Base-by-base conservation (phyloP, 2,797 vertebrate species). In the Tympanoctomys barrerae region DNA sequence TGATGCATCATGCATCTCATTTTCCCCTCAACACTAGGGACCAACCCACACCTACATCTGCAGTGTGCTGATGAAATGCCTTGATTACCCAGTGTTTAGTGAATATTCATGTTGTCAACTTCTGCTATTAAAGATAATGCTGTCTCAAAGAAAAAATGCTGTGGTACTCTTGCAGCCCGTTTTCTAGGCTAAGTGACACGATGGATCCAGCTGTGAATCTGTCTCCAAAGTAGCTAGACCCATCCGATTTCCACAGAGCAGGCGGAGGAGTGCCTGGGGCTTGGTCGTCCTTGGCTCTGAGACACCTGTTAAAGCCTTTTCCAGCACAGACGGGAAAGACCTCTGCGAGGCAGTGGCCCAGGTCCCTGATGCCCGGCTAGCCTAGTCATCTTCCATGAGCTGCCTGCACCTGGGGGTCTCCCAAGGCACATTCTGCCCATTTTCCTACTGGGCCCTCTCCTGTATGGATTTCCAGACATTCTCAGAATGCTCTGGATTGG, bases 221-320 rank as follows among this genome's bases (percentile, higher is more conserved):
- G 36, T 75, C 46, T 79, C 57, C 89, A 49, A 33, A 79, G 78
- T 1, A 5, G 31, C 36, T 57, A 14, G 75, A 7, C 14, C 28
- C 59, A 42, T 49, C 61, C 12, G 19, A 6, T 26, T 36, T 33
- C 62, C 70, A 59, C 2, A 14, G 78, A 90, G 14, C 7, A 21
- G 0, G 0, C 8, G 5, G 14, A 21, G n/a, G 9, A 5, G 62
- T n/a, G 46, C 31, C 26, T 7, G 4, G 18, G 2, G 22, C 11
- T 49, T 1, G 5, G 19, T 13, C 16, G 13, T 71, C 61, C 12
- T n/a, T 9, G 4, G 59, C 0, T 1, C 12, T 8, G 5, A 28
- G 11, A 1, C 10, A 4, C n/a, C 39, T 5, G 13, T 7, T 49
- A 31, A 18, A 49, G 42, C 26, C 16, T 31, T 59, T 70, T 62